phyloP scores from a whole-genome alignment of 1,140 invertebrate genomes.

The Magallana angulata region DNA sequence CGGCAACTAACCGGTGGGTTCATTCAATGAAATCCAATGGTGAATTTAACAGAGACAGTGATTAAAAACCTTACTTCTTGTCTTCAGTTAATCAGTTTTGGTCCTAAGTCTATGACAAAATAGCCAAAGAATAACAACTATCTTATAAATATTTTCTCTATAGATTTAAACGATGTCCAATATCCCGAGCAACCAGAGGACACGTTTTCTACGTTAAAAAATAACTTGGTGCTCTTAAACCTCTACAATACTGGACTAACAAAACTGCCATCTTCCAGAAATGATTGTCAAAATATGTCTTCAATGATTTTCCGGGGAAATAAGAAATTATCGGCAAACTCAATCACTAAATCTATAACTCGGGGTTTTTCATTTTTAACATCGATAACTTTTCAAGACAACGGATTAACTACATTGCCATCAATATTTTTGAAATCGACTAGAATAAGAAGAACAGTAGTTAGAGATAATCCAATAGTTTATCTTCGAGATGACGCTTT shows the following conservation, averaged over 20 bases:
- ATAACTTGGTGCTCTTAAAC: background rate
- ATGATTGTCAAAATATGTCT: background rate
- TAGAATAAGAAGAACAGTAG: background rate
- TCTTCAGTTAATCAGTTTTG: background rate
- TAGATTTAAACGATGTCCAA: background rate
- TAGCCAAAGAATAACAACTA: background rate
- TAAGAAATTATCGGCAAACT: constrained; percentile 1
- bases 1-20: background rate
- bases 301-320: constrained; percentile 10
- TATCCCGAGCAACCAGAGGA: background rate
- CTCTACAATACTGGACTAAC: constrained; percentile 15
- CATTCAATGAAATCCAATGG: background rate
- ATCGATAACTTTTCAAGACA: background rate
- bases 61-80: background rate
- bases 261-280: background rate
- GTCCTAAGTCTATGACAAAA: background rate
- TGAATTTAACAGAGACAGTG: background rate
- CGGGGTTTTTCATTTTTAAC: background rate
- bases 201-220: background rate
- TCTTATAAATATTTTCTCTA: background rate
- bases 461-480: background rate
- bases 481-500: background rate
- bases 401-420: background rate
- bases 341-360: background rate
- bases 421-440: background rate